Evolutionary conservation across 1,140 invertebrate species (phyloP).

Genomic region (Drosophila mojavensis): DNA sequence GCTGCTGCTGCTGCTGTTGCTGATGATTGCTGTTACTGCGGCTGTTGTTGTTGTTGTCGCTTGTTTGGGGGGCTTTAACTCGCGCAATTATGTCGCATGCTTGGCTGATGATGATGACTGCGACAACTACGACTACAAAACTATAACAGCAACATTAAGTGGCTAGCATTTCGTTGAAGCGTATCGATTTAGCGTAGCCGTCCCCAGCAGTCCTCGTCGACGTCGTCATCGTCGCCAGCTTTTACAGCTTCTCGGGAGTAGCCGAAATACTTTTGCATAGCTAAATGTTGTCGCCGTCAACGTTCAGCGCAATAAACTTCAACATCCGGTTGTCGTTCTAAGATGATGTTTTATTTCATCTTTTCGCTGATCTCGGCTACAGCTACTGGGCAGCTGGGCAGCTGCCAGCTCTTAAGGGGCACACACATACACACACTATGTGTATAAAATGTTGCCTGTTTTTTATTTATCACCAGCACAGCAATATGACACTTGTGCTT

Average conservation of each 20-base stretch:
- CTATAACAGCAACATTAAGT: constrained; percentile 46
- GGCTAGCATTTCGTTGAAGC: constrained; percentile 67
- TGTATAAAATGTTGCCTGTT: constrained; percentile 73
- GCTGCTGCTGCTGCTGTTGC: constrained; percentile 49
- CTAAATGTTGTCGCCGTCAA: constrained; percentile 43
- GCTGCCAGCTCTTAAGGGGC: constrained; percentile 19
- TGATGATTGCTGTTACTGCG: constrained; percentile 52
- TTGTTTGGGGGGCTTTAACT: constrained; percentile 70
- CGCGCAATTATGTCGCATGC: constrained; percentile 84
- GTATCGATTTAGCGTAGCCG: constrained; percentile 74
- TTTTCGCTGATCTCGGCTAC: constrained; percentile 67
- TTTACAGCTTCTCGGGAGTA: constrained; percentile 25
- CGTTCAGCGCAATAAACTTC: constrained; percentile 59
- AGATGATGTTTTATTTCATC: constrained; percentile 45
- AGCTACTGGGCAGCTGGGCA: constrained; percentile 36
- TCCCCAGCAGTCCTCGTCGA: constrained; percentile 6
- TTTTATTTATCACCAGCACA: constrained; percentile 63
- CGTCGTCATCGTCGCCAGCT: background rate
- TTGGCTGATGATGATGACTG: constrained; percentile 83
- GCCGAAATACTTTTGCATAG: constrained; percentile 59
- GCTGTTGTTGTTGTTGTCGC: constrained; percentile 45
- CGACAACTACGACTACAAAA: constrained; percentile 57
- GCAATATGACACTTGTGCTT: constrained; percentile 81
- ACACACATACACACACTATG: constrained; percentile 36
- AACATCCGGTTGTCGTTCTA: constrained; percentile 80